Evolutionary conservation across 2,113 vertebrate genomes (phyloP).

Genomic region (Scomber colias): DNA sequence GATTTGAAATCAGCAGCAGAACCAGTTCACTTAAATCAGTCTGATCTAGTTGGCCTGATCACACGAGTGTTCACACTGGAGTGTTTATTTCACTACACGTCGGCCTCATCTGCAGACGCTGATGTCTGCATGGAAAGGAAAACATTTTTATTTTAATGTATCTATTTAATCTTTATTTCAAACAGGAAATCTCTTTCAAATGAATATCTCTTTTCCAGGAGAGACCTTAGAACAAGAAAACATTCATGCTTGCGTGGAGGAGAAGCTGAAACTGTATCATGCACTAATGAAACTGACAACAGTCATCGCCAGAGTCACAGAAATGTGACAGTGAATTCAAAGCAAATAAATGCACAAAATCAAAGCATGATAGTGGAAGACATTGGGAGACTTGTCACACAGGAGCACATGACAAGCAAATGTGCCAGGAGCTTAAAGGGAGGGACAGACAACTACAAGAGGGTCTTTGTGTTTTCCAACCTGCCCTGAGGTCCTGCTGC

Average conservation of each 20-base stretch:
- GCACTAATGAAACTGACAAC: neutral
- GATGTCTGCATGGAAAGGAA: neutral
- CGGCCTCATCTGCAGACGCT: neutral
- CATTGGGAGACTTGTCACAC: constrained; percentile 37
- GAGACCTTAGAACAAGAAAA: too few relatives aligned
- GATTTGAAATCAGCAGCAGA: neutral
- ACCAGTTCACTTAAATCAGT: neutral
- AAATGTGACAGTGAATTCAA: neutral
- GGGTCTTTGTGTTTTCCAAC: constrained; percentile 57
- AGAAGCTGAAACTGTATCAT: neutral
- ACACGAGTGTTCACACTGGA: neutral
- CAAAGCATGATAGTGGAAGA: neutral
- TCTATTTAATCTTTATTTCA: too few relatives aligned
- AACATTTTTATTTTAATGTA: neutral
- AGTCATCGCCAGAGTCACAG: neutral
- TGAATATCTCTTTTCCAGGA: too few relatives aligned
- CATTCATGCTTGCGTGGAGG: neutral
- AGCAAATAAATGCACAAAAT: neutral
- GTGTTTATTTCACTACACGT: neutral
- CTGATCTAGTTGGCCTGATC: neutral
- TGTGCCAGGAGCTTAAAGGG: constrained; percentile 29
- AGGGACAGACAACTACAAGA: constrained; percentile 55
- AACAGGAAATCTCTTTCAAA: too few relatives aligned
- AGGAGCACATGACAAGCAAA: constrained; percentile 61
- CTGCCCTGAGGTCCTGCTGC: constrained; percentile 65